phyloP scores from a whole-genome alignment of 2,113 vertebrate species.

The Apteryx owenii region DNA sequence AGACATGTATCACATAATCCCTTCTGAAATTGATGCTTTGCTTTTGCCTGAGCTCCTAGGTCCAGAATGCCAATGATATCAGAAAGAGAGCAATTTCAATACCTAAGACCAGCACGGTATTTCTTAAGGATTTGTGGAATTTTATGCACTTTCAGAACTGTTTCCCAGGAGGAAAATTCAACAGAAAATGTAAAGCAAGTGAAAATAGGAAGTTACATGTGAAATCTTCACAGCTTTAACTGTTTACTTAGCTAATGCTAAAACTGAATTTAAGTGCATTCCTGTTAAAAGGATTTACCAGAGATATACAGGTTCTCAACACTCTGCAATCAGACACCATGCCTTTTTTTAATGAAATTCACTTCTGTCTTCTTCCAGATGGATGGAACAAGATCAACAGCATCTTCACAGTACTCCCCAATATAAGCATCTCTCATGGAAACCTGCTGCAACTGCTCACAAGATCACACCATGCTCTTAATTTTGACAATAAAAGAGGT shows the following conservation, averaged over 20 bases:
- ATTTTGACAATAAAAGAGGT: neutral
- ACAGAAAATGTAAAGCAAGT: slow-evolving; percentile 6
- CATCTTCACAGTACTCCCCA: neutral
- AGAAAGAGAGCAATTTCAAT: neutral
- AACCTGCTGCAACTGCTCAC: neutral
- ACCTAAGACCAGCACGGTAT: neutral
- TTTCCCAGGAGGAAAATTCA: neutral
- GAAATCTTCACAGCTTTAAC: slow-evolving; percentile 16
- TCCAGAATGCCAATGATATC: neutral
- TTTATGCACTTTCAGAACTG: neutral
- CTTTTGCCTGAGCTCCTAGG: neutral
- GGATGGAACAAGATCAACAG: neutral
- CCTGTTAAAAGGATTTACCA: neutral
- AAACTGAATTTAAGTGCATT: neutral
- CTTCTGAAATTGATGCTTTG: neutral
- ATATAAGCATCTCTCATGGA: neutral
- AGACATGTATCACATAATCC: neutral
- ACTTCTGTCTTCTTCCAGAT: neutral
- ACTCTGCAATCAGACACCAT: neutral
- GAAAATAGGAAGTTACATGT: neutral
- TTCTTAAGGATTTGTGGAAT: neutral
- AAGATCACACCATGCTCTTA: neutral
- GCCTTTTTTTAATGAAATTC: neutral
- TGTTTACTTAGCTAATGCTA: neutral
- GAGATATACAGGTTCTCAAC: neutral